These are phyloP conservation scores for Pemphredon lugubris DNA, from an alignment of 2,888 invertebrate genomes.

Conservation along the genomic window DNA sequence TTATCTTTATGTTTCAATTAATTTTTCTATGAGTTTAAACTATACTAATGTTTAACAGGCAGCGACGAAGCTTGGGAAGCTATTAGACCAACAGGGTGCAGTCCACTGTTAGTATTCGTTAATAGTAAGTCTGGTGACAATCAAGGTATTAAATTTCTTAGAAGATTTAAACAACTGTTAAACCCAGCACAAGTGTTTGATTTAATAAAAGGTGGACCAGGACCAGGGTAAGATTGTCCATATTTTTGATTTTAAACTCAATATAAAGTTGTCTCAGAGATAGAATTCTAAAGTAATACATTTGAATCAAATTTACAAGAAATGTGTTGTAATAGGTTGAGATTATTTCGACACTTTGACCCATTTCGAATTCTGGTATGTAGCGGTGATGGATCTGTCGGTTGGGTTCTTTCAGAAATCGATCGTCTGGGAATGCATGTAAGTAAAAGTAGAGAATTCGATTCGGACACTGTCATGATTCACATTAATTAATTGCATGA, in stretches of 20 bases:
- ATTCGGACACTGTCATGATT: not conserved
- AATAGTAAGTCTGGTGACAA: slow-evolving; percentile 99
- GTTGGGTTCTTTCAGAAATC: slow-evolving; percentile 98
- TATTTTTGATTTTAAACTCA: too few relatives aligned
- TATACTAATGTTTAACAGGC: slow-evolving; percentile 62
- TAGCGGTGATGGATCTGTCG: slow-evolving; percentile 98
- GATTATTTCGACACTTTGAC: slow-evolving; percentile 96
- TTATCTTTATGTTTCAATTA: too few relatives aligned
- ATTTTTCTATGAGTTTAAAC: not conserved
- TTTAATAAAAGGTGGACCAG: slow-evolving; percentile 91
- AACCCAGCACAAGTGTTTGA: slow-evolving; percentile 99
- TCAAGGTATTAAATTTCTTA: slow-evolving; percentile 97
- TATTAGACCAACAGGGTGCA: slow-evolving; percentile 84
- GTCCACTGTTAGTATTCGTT: slow-evolving; percentile 96
- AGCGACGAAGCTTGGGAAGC: slow-evolving; percentile 97
- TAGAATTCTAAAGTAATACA: too few relatives aligned
- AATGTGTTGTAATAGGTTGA: too few relatives aligned
- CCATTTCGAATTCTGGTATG: slow-evolving; percentile 97
- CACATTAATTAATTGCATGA: slow-evolving; percentile 41
- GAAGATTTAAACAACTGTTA: slow-evolving; percentile 95
- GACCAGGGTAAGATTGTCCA: slow-evolving; percentile 87
- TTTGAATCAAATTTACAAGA: too few relatives aligned
- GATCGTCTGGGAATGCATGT: slow-evolving; percentile 97
- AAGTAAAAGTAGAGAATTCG: slow-evolving; percentile 80
- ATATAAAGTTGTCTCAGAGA: too few relatives aligned